Evolutionary conservation across 2,113 vertebrate genomes (phyloP).

Genomic region (Bubo blakistoni): DNA sequence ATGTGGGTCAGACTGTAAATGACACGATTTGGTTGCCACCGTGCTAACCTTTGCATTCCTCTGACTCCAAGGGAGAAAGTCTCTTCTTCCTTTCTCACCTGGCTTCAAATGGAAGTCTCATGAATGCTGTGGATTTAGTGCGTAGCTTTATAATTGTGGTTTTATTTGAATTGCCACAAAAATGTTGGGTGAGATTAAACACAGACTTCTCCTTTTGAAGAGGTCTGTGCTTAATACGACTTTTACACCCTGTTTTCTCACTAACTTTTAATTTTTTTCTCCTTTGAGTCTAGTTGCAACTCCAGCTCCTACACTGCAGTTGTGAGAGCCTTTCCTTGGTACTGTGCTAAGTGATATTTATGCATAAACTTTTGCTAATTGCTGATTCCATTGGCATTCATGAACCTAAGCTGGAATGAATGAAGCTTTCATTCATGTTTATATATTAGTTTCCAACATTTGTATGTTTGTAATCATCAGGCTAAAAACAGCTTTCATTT

Average conservation of each 20-base stretch:
- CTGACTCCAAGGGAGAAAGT: not conserved
- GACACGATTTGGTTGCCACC: not conserved
- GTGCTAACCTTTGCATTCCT: not conserved
- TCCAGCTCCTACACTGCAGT: not conserved
- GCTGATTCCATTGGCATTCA: slow-evolving; percentile 31
- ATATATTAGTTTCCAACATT: slow-evolving; percentile 59
- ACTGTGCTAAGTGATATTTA: slow-evolving; percentile 6
- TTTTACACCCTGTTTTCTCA: slow-evolving; percentile 53
- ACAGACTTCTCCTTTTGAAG: slow-evolving; percentile 38
- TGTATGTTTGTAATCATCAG: slow-evolving; percentile 40
- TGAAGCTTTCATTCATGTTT: slow-evolving; percentile 54
- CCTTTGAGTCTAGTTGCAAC: not conserved
- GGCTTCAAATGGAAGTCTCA: slow-evolving; percentile 33
- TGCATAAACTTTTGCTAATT: slow-evolving; percentile 43
- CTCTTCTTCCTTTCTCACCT: slow-evolving; percentile 27
- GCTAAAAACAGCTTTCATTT: slow-evolving; percentile 2
- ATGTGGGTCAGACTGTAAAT: slow-evolving; percentile 29
- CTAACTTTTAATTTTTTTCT: slow-evolving; percentile 27
- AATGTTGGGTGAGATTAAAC: slow-evolving; percentile 48
- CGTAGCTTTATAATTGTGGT: slow-evolving; percentile 29
- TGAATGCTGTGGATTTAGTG: not conserved
- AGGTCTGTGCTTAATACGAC: not conserved
- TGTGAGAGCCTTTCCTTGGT: slow-evolving; percentile 9
- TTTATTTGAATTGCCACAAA: slow-evolving; percentile 49
- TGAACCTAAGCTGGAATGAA: slow-evolving; percentile 4